phyloP scores from a whole-genome alignment of 2,888 invertebrate genomes.

The Dorcus hopei region DNA sequence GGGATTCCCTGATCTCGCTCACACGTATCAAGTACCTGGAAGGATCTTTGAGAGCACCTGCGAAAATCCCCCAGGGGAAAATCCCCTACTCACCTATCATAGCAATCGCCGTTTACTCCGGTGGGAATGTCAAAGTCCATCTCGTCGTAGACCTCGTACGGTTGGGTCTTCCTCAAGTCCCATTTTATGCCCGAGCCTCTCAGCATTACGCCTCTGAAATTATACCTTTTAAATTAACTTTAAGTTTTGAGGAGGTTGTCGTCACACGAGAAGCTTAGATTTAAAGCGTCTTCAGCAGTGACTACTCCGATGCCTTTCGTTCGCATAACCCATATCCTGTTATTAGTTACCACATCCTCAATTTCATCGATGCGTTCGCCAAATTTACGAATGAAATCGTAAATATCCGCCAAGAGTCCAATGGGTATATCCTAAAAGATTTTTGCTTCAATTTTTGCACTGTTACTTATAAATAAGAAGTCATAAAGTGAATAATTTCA shows the following conservation, averaged over 20 bases:
- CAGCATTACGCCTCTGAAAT: constrained; percentile 68
- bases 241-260: not conserved
- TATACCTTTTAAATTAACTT: not conserved
- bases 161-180: constrained; percentile 78
- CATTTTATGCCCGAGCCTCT: constrained; percentile 82
- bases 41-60: not conserved
- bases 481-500: no score
- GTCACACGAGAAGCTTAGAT: constrained; percentile 62
- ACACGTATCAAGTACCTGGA: constrained; percentile 60
- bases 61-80: not conserved
- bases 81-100: constrained; percentile 60
- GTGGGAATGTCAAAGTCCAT: constrained; percentile 83
- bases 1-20: constrained; percentile 73
- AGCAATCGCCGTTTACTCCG: constrained; percentile 79
- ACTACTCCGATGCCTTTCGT: constrained; percentile 72
- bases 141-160: constrained; percentile 80
- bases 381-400: constrained; percentile 65
- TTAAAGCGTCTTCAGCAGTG: constrained; percentile 72
- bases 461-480: not conserved
- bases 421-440: constrained; percentile 61
- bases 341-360: constrained; percentile 74
- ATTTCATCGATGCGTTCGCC: constrained; percentile 78
- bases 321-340: constrained; percentile 70
- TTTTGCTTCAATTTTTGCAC: not conserved
- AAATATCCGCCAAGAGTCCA: constrained; percentile 76